phyloP scores from a whole-genome alignment of 2,888 invertebrate genomes.

The Hybos culiciformis region DNA sequence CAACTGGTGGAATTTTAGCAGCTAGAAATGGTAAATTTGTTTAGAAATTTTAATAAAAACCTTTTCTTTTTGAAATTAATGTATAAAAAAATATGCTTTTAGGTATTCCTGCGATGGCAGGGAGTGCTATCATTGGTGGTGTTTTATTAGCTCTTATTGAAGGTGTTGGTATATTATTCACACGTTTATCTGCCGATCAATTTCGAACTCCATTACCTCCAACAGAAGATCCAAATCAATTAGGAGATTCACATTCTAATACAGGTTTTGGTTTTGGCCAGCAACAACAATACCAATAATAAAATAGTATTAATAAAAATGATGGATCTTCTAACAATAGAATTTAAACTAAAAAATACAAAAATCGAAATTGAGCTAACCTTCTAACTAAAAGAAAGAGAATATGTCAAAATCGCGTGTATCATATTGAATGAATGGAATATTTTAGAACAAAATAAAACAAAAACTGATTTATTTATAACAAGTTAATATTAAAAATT shows the following conservation, averaged over 20 bases:
- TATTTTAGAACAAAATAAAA: no score
- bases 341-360: no score
- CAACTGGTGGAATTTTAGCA: conserved; percentile 91
- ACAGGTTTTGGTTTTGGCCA: conserved; percentile 27
- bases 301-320: no score
- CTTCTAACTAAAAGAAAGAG: no score
- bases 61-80: neutral
- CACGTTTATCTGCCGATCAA: conserved; percentile 81
- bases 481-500: no score
- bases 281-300: conserved; percentile 30
- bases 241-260: conserved; percentile 45
- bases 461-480: no score
- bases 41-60: neutral
- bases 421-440: no score
- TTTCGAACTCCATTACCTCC: conserved; percentile 72
- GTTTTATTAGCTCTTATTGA: conserved; percentile 92
- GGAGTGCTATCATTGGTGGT: conserved; percentile 92
- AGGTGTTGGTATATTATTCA: conserved; percentile 91
- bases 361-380: no score
- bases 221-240: conserved; percentile 61
- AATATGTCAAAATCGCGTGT: no score
- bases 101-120: conserved; percentile 75
- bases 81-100: conserved; percentile 16
- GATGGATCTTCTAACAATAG: no score
- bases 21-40: conserved; percentile 68